Base-by-base conservation (phyloP, 2,888 invertebrate genomes). In the Drosophila nr. medialis region DNA sequence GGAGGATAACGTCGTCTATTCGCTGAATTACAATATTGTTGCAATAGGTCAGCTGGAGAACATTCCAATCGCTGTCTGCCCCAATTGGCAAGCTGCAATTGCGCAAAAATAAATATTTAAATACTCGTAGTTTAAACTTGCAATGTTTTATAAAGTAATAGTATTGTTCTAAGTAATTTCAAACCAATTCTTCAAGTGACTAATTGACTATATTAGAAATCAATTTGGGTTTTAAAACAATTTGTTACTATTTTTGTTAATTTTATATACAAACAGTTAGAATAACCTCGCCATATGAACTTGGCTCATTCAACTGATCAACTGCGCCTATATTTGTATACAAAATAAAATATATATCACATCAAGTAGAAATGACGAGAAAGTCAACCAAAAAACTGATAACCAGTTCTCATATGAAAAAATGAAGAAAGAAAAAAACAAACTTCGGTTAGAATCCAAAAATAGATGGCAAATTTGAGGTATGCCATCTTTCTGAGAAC, bases 391-490 rank as follows among this genome's bases (percentile, higher is more conserved):
- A 45, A 21, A 30, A 51, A 5, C 18, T 27, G 56, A 53, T 69
- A 70, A 30, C 18, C 29, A 11, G 4, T 21, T 30, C n/a, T 38
- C 34, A 24, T 24, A 15, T n/a, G 40, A 29, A 30, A 30, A n/a
- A 10, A 13, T n/a, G 21, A 11, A 3, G 3, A 5, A 42, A 1
- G 15, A 29, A 51, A 27, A n/a, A 15, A 32, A 8, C 32, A 42
- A 55, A 27, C 36, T 50, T 38, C 49, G n/a, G 27, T 75, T 32
- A 40, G 29, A 24, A 45, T 13, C 29, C 29, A 32, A 54, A 62
- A 70, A 55, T 62, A 54, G 62, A 27, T 59, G 36, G 15, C 15
- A 53, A 50, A 29, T 24, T 30, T 63, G 30, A 48, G n/a, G 42
- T 51, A 38, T 45, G 32, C 18, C 64, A 64, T 64, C 64, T 49